These are phyloP conservation scores for Chrysina gloriosa DNA, from an alignment of 2,888 invertebrate species.

Conservation along the genomic window DNA sequence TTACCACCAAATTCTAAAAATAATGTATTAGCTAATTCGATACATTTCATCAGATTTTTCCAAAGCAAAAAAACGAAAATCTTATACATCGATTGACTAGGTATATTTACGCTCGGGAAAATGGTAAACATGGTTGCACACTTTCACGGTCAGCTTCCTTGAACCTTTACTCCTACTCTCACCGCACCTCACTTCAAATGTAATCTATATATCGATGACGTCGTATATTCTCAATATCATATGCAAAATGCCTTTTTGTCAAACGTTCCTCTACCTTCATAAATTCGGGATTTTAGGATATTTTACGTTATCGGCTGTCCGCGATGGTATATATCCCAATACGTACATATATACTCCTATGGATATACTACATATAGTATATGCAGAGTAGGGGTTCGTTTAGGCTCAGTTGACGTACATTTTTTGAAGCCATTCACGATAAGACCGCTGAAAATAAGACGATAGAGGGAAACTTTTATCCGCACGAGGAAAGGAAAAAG, in stretches of 20 bases:
- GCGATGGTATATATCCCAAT: conserved; percentile 43
- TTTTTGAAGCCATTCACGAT: conserved; percentile 27
- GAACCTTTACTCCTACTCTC: not conserved
- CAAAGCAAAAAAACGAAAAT: conserved; percentile 11
- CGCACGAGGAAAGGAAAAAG: conserved; percentile 23
- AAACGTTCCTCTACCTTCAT: conserved; percentile 55
- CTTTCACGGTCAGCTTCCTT: conserved; percentile 29
- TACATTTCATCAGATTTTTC: conserved; percentile 28
- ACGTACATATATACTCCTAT: not conserved
- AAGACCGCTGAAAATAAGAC: conserved; percentile 26
- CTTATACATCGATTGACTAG: conserved; percentile 32
- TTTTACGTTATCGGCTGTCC: conserved; percentile 52
- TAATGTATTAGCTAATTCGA: conserved; percentile 17
- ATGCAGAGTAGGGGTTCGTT: conserved; percentile 3
- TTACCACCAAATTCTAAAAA: conserved; percentile 17
- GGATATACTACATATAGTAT: not conserved
- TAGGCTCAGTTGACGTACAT: conserved; percentile 29
- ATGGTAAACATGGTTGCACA: conserved; percentile 19
- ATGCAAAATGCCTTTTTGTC: conserved; percentile 62
- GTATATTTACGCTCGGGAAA: conserved; percentile 22
- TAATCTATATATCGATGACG: conserved; percentile 37
- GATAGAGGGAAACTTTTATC: conserved; percentile 29
- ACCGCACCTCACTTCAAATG: not conserved
- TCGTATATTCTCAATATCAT: conserved; percentile 52
- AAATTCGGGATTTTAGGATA: conserved; percentile 60